Base-by-base conservation (phyloP, 2,113 vertebrate genomes). In the Panthera tigris region DNA sequence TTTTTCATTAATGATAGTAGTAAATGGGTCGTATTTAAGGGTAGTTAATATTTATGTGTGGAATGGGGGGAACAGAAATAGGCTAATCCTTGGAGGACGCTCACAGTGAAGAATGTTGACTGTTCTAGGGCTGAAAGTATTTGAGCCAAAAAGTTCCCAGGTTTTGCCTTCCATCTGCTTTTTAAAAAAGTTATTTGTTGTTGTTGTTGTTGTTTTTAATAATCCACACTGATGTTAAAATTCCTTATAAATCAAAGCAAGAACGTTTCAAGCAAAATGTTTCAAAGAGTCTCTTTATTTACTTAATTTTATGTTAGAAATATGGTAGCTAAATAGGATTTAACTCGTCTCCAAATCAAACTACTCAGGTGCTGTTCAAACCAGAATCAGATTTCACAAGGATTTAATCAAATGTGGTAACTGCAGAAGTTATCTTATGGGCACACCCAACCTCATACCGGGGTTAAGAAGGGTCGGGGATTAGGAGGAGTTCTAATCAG, bases 21-120 rank as follows among this genome's bases (percentile, higher is more conserved):
- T 71, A 66, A 97, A 89, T 90, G 92, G n/a, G 95, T 63, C 97
- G 68, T 0, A 2, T 96, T 97, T 96, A 93, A 86, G 66, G 13
- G 48, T 97, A n/a, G 29, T 39, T 97, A 97, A 98, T 97, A 97
- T 97, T 97, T 95, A 50, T 98, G 65, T 92, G 94, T 95, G 86
- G 89, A 98, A 71, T 31, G 0, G 13, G 4, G 6, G 95, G 82
- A 94, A 55, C 4, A 97, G 87, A 21, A 98, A 93, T 61, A 97
- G 50, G 36, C 57, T 96, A 92, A 95, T 97, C 66, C 31, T 25
- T 36, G n/a, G 57, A 93, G 36, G 25, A 78, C 16, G 52, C 91
- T 80, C 83, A 36, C 48, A 97, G 93, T 83, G 48, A 92, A 89
- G 88, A 79, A 91, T 81, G 11, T 48, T 16, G 91, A 27, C 94